phyloP scores from a whole-genome alignment of 2,797 vertebrate genomes.

The Melanotaenia boesemani region DNA sequence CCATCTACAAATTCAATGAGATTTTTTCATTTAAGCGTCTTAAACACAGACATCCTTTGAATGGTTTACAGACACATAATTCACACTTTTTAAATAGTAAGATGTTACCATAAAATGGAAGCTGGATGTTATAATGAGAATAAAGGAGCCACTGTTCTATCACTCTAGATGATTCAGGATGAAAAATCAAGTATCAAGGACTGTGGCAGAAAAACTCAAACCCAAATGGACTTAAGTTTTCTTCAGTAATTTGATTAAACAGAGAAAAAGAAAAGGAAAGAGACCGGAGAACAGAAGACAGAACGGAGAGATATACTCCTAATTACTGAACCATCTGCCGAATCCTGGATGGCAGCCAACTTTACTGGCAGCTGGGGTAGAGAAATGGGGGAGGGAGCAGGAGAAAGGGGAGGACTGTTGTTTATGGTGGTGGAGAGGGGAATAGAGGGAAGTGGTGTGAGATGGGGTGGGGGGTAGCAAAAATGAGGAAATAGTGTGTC shows the following conservation, averaged over 20 bases:
- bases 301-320: slow-evolving; percentile 86
- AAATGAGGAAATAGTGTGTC: slow-evolving; percentile 72
- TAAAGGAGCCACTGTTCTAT: slow-evolving; percentile 49
- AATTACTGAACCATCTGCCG: slow-evolving; percentile 91
- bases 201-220: slow-evolving; percentile 68
- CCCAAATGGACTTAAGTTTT: slow-evolving; percentile 78
- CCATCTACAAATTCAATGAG: slow-evolving; percentile 21
- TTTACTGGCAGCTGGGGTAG: slow-evolving; percentile 87
- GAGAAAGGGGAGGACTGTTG: slow-evolving; percentile 72
- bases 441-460: slow-evolving; percentile 20
- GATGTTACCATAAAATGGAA: slow-evolving; percentile 40
- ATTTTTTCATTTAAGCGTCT: slow-evolving; percentile 38
- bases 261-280: slow-evolving; percentile 74
- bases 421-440: slow-evolving; percentile 49
- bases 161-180: slow-evolving; percentile 54
- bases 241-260: slow-evolving; percentile 89
- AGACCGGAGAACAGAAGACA: slow-evolving; percentile 74
- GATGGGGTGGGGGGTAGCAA: slow-evolving; percentile 37
- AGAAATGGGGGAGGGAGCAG: slow-evolving; percentile 76
- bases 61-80: slow-evolving; percentile 46
- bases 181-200: slow-evolving; percentile 66
- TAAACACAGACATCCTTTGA: slow-evolving; percentile 46
- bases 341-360: slow-evolving; percentile 88
- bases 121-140: slow-evolving; percentile 31
- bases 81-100: slow-evolving; percentile 32